Evolutionary conservation across 2,797 vertebrate species (phyloP).

Genomic region (Hydrocynus forskahlii): DNA sequence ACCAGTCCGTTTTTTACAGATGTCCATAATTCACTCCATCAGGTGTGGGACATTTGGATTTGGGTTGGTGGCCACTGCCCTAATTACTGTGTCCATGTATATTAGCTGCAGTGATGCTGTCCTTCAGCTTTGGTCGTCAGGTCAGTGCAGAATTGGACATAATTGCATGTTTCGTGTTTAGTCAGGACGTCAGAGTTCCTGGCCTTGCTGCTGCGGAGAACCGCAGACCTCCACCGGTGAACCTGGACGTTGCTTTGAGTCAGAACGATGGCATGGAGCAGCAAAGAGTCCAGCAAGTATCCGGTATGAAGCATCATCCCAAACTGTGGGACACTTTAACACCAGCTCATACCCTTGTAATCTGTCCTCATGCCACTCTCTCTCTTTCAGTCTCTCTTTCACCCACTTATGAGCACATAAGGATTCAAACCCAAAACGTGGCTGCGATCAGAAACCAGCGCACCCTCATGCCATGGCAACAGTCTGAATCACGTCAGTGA

Average conservation of each 20-base stretch:
- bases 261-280: slow-evolving; percentile 41
- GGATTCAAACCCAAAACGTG: not conserved
- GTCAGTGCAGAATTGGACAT: not conserved
- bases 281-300: slow-evolving; percentile 45
- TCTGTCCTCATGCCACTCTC: not conserved
- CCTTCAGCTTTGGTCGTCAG: not conserved
- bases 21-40: no score
- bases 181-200: slow-evolving; percentile 28
- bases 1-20: no score
- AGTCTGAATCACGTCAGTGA: slow-evolving; percentile 24
- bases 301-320: slow-evolving; percentile 32
- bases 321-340: slow-evolving; percentile 37
- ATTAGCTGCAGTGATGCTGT: not conserved
- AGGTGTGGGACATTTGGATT: no score
- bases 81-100: not conserved
- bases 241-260: slow-evolving; percentile 43
- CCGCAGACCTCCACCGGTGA: slow-evolving; percentile 32
- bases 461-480: slow-evolving; percentile 1
- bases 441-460: slow-evolving; percentile 2
- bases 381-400: not conserved
- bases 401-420: not conserved
- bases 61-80: not conserved
- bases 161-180: not conserved
- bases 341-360: no score
- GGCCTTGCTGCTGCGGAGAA: slow-evolving; percentile 36